Percentiles rank a stretch among this genome's conserved stretches.
These are phyloP conservation scores for Ibycter americanus DNA, from an alignment of 2,797 vertebrate genomes.

Conservation along the genomic window DNA sequence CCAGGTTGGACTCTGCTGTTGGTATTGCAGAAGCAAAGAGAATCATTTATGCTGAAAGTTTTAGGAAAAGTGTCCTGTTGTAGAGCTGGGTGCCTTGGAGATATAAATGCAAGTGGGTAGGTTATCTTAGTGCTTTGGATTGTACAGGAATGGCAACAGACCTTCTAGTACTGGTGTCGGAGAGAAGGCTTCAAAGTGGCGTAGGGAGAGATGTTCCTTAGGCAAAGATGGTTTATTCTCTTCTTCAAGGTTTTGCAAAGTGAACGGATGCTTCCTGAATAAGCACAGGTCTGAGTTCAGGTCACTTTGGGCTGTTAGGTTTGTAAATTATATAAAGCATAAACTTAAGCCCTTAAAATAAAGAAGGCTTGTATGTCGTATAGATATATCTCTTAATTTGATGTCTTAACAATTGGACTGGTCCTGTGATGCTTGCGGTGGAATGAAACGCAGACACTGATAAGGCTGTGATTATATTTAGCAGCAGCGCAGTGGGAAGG, in stretches of 20 bases:
- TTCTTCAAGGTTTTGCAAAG: neutral
- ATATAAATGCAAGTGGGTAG: neutral
- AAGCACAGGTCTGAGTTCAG: neutral
- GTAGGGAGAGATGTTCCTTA: neutral
- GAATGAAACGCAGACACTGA: neutral
- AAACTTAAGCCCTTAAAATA: neutral
- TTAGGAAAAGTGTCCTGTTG: neutral
- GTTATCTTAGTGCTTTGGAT: neutral
- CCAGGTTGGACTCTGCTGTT: neutral
- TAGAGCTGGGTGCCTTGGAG: neutral
- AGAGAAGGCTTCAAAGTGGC: neutral
- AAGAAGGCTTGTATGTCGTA: neutral
- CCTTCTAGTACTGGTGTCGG: neutral
- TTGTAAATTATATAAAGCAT: neutral
- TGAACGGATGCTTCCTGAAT: neutral
- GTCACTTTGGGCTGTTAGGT: neutral
- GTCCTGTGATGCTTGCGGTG: neutral
- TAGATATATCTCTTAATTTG: neutral
- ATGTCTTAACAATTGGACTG: neutral
- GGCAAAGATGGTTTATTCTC: neutral
- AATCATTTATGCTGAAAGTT: neutral
- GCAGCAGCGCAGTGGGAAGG: neutral
- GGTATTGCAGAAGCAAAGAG: neutral
- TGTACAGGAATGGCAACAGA: neutral
- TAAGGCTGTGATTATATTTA: conserved; percentile 44